Evolutionary conservation across 2,888 invertebrate species (phyloP).

Genomic region (Xanthorhoe designata): DNA sequence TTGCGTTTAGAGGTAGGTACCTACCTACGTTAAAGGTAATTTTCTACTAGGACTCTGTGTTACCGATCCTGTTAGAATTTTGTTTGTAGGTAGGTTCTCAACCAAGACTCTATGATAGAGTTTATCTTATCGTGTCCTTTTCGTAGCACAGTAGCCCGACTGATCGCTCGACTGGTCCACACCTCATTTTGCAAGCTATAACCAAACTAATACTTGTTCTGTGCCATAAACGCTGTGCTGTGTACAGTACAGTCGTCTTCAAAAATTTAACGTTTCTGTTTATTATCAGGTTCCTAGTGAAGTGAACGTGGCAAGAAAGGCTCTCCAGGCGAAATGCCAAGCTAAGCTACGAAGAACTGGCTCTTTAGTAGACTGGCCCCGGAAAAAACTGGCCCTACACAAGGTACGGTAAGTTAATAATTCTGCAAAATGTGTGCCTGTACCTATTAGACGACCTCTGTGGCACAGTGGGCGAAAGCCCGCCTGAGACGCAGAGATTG

Average conservation of each 20-base stretch:
- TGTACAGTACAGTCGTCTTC: constrained; percentile 32
- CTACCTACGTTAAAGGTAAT: background rate
- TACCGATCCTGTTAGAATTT: background rate
- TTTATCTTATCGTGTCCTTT: background rate
- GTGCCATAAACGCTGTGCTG: constrained; percentile 32
- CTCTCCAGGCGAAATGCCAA: background rate
- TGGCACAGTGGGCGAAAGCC: no score
- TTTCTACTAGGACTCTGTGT: no score
- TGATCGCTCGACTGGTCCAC: constrained; percentile 37
- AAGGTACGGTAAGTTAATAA: no score
- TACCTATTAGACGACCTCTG: no score
- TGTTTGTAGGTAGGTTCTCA: background rate
- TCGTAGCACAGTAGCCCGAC: constrained; percentile 7
- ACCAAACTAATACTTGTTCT: constrained; percentile 7
- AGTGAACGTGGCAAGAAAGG: background rate
- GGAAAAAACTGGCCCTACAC: no score
- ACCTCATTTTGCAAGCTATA: constrained; percentile 44
- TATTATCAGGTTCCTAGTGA: background rate
- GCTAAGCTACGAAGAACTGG: background rate
- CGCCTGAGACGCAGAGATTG: no score
- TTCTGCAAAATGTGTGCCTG: no score
- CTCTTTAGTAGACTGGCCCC: no score
- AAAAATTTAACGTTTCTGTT: background rate
- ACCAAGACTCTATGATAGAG: background rate
- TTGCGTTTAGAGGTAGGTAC: background rate